Percentiles rank a stretch among this genome's conserved stretches.
These are phyloP conservation scores for Ariopsis seemanni DNA, from an alignment of 2,113 vertebrate species.

Conservation along the genomic window DNA sequence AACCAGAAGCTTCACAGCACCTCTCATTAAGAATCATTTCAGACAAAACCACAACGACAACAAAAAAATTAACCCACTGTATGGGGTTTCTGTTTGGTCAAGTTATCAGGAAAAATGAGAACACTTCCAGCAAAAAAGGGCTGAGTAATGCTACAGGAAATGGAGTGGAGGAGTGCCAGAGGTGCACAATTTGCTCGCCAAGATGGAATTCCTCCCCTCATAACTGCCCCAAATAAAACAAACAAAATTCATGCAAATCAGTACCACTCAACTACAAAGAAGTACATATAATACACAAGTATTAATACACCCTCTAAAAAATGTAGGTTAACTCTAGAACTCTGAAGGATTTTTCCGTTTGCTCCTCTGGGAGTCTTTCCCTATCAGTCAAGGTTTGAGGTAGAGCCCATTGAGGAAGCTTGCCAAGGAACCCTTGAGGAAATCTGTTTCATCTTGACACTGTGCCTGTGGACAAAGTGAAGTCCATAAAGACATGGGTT, in stretches of 20 bases:
- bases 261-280: constrained; percentile 2
- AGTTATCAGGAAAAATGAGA: constrained; percentile 34
- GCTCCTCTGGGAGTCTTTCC: background rate
- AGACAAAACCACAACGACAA: background rate
- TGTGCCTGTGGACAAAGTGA: background rate
- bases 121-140: constrained; percentile 42
- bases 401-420: background rate
- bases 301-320: background rate
- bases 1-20: background rate
- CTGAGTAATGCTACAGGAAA: constrained; percentile 51
- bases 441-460: background rate
- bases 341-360: background rate
- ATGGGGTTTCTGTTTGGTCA: constrained; percentile 18
- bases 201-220: constrained; percentile 34
- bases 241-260: background rate
- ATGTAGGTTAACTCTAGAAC: background rate
- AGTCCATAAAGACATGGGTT: background rate
- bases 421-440: background rate
- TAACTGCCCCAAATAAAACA: constrained; percentile 22
- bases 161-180: constrained; percentile 29
- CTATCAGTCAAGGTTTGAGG: background rate
- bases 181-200: constrained; percentile 10
- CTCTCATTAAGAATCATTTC: background rate
- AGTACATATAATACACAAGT: background rate
- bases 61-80: background rate